phyloP scores from a whole-genome alignment of 2,888 invertebrate species.

The Synergus umbraculus region DNA sequence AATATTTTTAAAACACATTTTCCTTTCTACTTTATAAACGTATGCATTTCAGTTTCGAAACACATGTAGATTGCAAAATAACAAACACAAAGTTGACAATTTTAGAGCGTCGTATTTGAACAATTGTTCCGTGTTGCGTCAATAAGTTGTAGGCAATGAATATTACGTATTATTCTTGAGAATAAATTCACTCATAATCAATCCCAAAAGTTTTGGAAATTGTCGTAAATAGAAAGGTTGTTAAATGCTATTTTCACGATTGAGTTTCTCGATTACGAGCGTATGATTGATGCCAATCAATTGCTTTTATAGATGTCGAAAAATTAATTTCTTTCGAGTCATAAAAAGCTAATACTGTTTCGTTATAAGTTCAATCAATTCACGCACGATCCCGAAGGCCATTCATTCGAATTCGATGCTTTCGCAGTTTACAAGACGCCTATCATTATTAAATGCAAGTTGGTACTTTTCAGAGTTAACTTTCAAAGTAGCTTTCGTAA shows the following conservation, averaged over 20 bases:
- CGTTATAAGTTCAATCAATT: background rate
- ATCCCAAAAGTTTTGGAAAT: background rate
- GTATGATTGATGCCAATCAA: conserved; percentile 4
- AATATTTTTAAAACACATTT: background rate
- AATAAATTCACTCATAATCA: background rate
- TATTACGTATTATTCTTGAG: conserved; percentile 17
- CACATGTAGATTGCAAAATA: conserved; percentile 6
- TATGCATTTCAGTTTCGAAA: conserved; percentile 2
- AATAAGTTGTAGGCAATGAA: background rate
- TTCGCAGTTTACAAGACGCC: background rate
- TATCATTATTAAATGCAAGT: background rate
- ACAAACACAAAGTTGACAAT: conserved; percentile 11
- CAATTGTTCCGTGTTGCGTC: conserved; percentile 23
- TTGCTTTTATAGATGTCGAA: background rate
- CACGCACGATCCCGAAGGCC: background rate
- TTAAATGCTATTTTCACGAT: background rate
- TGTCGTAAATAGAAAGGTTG: background rate
- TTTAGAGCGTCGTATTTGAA: conserved; percentile 14
- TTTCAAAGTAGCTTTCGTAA: conserved; percentile 10
- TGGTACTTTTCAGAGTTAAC: background rate
- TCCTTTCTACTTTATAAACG: background rate
- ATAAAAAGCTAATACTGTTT: conserved; percentile 1
- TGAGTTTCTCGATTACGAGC: background rate
- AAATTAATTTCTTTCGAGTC: conserved; percentile 9
- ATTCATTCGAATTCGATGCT: background rate